phyloP scores from a whole-genome alignment of 1,140 invertebrate genomes.

The Diuraphis noxia region DNA sequence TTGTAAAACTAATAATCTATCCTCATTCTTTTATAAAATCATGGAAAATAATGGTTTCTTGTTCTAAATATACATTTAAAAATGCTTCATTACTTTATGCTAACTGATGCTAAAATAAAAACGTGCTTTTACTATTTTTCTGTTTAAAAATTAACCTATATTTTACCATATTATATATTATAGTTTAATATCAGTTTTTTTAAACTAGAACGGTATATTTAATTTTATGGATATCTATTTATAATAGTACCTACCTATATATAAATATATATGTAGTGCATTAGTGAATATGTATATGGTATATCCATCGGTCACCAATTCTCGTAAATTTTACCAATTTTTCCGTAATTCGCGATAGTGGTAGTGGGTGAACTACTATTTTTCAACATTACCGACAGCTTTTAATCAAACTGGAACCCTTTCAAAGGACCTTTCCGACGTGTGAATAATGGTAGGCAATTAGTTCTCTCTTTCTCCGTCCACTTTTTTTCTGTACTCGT shows the following conservation, averaged over 20 bases:
- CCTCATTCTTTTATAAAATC: too few relatives aligned
- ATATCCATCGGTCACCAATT: neutral
- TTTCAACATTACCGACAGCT: conserved; percentile 19
- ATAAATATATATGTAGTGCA: neutral
- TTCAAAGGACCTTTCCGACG: conserved; percentile 27
- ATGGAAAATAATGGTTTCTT: too few relatives aligned
- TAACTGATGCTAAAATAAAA: neutral
- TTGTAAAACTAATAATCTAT: too few relatives aligned
- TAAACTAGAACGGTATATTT: neutral
- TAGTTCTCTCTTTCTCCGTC: conserved; percentile 12
- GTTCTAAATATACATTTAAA: too few relatives aligned
- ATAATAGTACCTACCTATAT: neutral
- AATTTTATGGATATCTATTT: neutral
- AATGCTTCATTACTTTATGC: too few relatives aligned
- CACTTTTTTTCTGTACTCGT: neutral
- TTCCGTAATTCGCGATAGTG: neutral
- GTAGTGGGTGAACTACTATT: neutral
- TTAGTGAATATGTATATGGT: too few relatives aligned
- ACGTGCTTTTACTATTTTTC: neutral
- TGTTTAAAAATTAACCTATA: neutral
- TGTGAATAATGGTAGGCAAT: conserved; percentile 41
- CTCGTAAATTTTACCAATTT: neutral
- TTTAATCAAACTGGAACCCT: conserved; percentile 39
- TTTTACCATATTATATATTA: neutral
- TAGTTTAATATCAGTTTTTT: neutral